These are phyloP conservation scores for Tipula vernalis DNA, from an alignment of 2,888 invertebrate genomes.

Conservation along the genomic window DNA sequence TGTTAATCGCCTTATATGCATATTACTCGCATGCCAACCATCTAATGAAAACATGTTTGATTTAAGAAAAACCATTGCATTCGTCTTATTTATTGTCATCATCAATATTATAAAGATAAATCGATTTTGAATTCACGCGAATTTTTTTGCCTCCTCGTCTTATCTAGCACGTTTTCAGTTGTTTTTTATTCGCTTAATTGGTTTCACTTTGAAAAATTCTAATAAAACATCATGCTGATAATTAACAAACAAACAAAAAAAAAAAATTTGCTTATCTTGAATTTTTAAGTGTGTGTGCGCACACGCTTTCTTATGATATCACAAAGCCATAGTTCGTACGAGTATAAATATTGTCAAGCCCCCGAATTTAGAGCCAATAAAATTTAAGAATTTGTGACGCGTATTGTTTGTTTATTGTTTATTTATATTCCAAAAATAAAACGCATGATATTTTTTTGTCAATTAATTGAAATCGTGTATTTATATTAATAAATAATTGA, in stretches of 20 bases:
- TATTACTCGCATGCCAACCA: neutral
- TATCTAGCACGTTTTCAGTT: neutral
- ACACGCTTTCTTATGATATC: neutral
- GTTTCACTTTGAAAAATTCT: neutral
- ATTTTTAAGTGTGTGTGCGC: neutral
- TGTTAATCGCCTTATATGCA: neutral
- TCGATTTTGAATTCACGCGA: neutral
- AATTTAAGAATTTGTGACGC: neutral
- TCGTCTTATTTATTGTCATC: neutral
- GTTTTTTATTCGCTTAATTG: neutral
- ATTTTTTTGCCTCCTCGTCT: neutral
- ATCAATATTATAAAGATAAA: neutral
- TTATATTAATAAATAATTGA: neutral
- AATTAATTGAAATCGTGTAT: neutral
- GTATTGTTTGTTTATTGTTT: neutral
- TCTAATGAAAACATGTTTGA: neutral
- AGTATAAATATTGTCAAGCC: neutral
- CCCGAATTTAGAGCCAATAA: neutral
- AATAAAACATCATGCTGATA: neutral
- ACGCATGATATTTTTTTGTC: neutral
- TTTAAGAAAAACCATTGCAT: no score
- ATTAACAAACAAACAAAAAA: neutral
- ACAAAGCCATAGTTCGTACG: no score
- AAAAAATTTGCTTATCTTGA: neutral
- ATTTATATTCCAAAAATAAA: neutral